phyloP scores from a whole-genome alignment of 2,888 invertebrate genomes.

The Orthosia incerta region DNA sequence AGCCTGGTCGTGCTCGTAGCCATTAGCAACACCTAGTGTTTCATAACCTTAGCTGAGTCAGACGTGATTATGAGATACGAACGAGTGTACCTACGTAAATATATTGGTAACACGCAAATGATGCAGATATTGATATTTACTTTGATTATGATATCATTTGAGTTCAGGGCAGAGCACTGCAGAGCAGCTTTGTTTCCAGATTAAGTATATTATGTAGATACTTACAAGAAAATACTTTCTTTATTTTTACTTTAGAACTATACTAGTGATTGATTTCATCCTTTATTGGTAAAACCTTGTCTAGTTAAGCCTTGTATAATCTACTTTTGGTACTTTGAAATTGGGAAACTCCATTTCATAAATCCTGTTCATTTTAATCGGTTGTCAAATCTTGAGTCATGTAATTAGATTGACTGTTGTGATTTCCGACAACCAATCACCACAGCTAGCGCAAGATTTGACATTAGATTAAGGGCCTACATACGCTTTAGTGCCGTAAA shows the following conservation, averaged over 20 bases:
- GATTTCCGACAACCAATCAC: conserved; percentile 37
- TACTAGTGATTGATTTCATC: background rate
- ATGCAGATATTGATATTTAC: conserved; percentile 24
- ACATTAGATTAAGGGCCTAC: conserved; percentile 42
- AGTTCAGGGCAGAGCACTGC: too few relatives aligned
- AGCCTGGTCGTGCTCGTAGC: conserved; percentile 36
- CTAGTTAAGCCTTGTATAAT: background rate
- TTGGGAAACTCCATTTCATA: background rate
- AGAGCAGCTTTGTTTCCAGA: background rate
- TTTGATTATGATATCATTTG: background rate
- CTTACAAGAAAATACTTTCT: background rate
- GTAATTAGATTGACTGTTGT: conserved; percentile 1
- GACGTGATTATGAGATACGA: conserved; percentile 53
- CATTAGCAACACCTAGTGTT: conserved; percentile 55
- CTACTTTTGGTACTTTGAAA: background rate
- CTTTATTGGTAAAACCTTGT: background rate
- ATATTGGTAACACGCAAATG: conserved; percentile 40
- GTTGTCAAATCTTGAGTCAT: conserved; percentile 17
- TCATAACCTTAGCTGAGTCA: conserved; percentile 63
- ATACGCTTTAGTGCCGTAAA: too few relatives aligned
- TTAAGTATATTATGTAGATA: background rate
- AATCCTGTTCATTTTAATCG: conserved; percentile 11
- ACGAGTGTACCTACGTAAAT: conserved; percentile 44
- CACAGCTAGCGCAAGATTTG: conserved; percentile 27
- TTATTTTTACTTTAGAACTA: background rate